These are phyloP conservation scores for Carabus problematicus DNA, from an alignment of 2,888 invertebrate species.

Conservation along the genomic window DNA sequence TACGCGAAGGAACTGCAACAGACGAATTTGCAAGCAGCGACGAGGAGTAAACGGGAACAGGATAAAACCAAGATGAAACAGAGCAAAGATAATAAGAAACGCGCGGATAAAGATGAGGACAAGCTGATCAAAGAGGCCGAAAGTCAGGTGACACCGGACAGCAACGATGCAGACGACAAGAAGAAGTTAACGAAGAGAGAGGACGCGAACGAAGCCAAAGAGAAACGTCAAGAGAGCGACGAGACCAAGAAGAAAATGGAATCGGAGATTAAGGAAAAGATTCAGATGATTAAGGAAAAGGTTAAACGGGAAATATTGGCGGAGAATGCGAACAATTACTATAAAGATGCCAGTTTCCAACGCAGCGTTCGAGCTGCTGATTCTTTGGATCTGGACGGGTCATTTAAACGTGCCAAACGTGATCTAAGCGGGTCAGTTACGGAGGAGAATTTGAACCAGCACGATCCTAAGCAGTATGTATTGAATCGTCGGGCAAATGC, in stretches of 20 bases:
- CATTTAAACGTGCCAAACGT: neutral
- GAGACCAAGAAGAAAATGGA: slow-evolving; percentile 50
- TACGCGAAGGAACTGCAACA: slow-evolving; percentile 43
- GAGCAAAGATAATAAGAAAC: slow-evolving; percentile 56
- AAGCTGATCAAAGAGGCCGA: neutral
- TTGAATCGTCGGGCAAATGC: neutral
- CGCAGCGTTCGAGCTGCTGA: neutral
- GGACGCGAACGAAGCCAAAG: slow-evolving; percentile 15
- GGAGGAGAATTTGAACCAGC: too few species aligned
- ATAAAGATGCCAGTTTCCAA: neutral
- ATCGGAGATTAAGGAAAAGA: slow-evolving; percentile 55
- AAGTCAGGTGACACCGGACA: slow-evolving; percentile 46
- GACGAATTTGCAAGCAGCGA: slow-evolving; percentile 45
- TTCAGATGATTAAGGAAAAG: slow-evolving; percentile 57
- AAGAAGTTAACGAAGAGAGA: slow-evolving; percentile 37
- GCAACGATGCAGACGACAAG: slow-evolving; percentile 40
- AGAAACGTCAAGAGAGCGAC: slow-evolving; percentile 45
- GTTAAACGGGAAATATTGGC: slow-evolving; percentile 56
- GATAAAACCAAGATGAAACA: slow-evolving; percentile 56
- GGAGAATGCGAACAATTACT: slow-evolving; percentile 10
- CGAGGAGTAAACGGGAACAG: slow-evolving; percentile 55
- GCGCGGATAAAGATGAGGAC: slow-evolving; percentile 46
- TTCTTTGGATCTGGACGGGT: neutral
- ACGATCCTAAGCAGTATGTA: neutral
- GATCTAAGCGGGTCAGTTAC: neutral